Evolutionary conservation across 2,888 invertebrate species (phyloP), one percentile per base, ranked within the genome.

Genomic region (Tetragnatha montana): DNA sequence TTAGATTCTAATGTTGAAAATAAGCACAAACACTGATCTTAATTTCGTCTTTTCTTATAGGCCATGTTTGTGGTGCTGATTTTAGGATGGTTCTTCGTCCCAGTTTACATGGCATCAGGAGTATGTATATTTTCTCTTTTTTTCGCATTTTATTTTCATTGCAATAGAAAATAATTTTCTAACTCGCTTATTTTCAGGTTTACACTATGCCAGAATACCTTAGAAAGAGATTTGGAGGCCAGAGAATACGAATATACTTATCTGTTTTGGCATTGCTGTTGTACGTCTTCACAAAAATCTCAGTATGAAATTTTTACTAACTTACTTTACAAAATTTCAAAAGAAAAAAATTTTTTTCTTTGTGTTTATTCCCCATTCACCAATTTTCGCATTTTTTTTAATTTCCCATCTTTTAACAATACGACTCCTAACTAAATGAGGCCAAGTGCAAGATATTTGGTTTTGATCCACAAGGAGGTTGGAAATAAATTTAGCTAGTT

Each of bases 201-300:
- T 94, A 93, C 92, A 95, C 95, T 0, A 93, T 95, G 94, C 95
- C 95, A 0, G 95, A 95, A 92, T 95, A 95, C 92, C 92, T 95
- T 68, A 92, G 93, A 90, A 94, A 94, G 89, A 92, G 95, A 22
- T 95, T 94, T 92, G 95, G 95, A 8, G 95, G 95, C 17, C 94
- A 94, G 91, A 92, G 95, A 79, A 95, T 95, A 87, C 93, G 94
- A 21, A 93, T 95, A 14, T 95, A 95, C 92, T 93, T 95, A 74
- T 94, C 95, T 6, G 93, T 94, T n/a, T 92, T 95, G 3, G 94
- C 95, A 17, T 93, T 95, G 1, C 92, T 95, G 3, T 93, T 95
- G 19, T 95, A 94, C 91, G 93, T 95, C 19, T 94, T 95, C 92
- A 95, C 94, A 8, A 95, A 95, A 92, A 94, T 95, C 81, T 94